Conservation (phyloP, 2,113 vertebrate genomes). For the Bucco capensis region DNA sequence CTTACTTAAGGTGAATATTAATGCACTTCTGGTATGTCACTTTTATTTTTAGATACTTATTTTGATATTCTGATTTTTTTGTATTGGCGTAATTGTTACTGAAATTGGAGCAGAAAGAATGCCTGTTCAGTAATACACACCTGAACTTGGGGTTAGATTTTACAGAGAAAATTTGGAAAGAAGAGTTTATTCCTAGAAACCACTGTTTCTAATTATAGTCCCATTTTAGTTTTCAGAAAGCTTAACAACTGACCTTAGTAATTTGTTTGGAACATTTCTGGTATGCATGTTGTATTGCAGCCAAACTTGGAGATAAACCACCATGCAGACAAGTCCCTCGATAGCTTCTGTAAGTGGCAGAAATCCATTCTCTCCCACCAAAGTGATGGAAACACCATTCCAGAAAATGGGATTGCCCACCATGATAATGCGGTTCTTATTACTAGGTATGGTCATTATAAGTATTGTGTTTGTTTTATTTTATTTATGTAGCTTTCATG, state of each 20-base stretch:
- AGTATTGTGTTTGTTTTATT: conserved; percentile 74
- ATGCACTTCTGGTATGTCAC: not conserved
- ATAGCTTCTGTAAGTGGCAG: conserved; percentile 99
- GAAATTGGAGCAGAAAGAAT: conserved; percentile 66
- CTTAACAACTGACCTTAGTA: conserved; percentile 82
- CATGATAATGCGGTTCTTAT: conserved; percentile 99
- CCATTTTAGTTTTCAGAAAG: conserved; percentile 80
- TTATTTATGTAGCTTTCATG: conserved; percentile 54
- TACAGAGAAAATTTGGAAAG: conserved; percentile 74
- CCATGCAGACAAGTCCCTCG: conserved; percentile 98
- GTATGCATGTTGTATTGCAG: conserved; percentile 86
- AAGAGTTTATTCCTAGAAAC: conserved; percentile 78
- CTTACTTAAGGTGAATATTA: conserved; percentile 32
- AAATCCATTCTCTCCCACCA: conserved; percentile 98
- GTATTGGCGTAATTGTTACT: conserved; percentile 61
- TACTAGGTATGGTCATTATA: conserved; percentile 89
- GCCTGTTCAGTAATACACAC: conserved; percentile 65
- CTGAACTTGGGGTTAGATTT: conserved; percentile 74
- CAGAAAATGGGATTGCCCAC: conserved; percentile 98
- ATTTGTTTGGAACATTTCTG: conserved; percentile 84
- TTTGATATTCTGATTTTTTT: conserved; percentile 31
- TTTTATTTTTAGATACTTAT: conserved; percentile 53
- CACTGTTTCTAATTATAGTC: conserved; percentile 81
- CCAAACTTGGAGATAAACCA: conserved; percentile 99
- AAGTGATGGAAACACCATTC: conserved; percentile 96